Evolutionary conservation across 1,140 invertebrate species (phyloP).

Genomic region (Artemia franciscana): DNA sequence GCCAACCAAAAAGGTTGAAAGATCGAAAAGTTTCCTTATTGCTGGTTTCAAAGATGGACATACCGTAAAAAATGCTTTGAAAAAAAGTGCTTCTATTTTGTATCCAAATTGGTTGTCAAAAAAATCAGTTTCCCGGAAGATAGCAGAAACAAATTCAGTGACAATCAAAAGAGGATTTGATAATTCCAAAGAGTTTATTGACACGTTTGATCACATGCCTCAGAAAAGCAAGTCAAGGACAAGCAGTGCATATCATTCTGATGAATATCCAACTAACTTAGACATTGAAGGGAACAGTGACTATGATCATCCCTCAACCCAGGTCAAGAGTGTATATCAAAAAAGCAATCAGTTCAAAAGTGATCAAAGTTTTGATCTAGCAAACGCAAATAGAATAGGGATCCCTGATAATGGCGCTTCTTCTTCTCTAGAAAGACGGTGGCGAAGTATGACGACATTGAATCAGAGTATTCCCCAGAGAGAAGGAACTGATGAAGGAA

Average conservation of each 20-base stretch:
- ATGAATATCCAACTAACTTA: neutral
- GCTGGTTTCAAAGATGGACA: neutral
- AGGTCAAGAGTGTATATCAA: neutral
- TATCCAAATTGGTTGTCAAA: conserved; percentile 6
- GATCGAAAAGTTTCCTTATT: neutral
- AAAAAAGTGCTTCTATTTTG: conserved; percentile 6
- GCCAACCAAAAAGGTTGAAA: neutral
- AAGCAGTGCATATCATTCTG: neutral
- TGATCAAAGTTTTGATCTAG: neutral
- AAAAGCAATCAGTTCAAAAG: neutral
- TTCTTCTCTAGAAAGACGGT: neutral
- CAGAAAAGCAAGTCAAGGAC: neutral
- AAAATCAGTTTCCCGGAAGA: neutral
- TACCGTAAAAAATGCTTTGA: conserved; percentile 5
- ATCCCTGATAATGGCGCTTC: neutral
- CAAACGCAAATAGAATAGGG: neutral
- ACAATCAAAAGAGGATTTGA: too few species aligned
- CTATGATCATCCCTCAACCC: neutral
- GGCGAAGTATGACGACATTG: neutral
- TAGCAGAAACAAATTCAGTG: too few species aligned
- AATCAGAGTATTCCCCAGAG: neutral
- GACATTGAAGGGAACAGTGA: neutral
- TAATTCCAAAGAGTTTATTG: neutral
- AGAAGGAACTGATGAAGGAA: neutral
- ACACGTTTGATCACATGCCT: neutral